Evolutionary conservation across 2,113 vertebrate species (phyloP), one percentile per base, ranked within the genome.

Genomic region (Cercopithecus mona): DNA sequence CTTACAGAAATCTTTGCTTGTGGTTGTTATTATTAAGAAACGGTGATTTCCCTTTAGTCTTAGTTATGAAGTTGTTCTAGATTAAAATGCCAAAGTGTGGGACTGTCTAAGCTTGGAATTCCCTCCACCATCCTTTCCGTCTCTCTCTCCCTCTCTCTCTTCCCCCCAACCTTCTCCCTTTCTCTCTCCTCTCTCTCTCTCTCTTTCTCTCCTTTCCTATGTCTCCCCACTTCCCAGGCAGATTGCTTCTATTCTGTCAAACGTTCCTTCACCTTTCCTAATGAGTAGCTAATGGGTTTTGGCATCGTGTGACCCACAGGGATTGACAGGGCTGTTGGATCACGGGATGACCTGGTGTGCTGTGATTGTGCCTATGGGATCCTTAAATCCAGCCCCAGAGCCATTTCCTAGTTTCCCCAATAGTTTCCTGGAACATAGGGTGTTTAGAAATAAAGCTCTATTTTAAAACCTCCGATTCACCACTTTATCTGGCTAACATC

Each of bases 211-310:
- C 8, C 3, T 9, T 8, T 13, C 27, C 22, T 23, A 2, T n/a
- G 30, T 22, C 64, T 68, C 14, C 38, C 17, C 38, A 38, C 25
- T 20, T 45, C 18, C 30, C 59, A 43, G 57, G 32, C n/a, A 59
- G n/a, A 40, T 64, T 90, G 45, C 52, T 43, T 80, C 83, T 61
- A 23, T n/a, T 61, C 84, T 88, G 87, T 96, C 97, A 64, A 92
- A 96, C 84, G 92, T 88, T 97, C 48, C 40, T 73, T 93, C 55
- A 64, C 95, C 4, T 86, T 78, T 97, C 72, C 87, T 97, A 98
- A 98, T 92, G 95, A 98, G 88, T 6, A 72, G 75, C 92, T 98
- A 96, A 97, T 95, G 97, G 96, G 91, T 88, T 95, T 96, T 94
- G 94, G 96, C 96, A 87, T 92, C 88, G 3, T 32, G 57, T 16